These are phyloP conservation scores for Sebastes flavidus DNA, from an alignment of 2,797 vertebrate genomes.

Conservation along the genomic window DNA sequence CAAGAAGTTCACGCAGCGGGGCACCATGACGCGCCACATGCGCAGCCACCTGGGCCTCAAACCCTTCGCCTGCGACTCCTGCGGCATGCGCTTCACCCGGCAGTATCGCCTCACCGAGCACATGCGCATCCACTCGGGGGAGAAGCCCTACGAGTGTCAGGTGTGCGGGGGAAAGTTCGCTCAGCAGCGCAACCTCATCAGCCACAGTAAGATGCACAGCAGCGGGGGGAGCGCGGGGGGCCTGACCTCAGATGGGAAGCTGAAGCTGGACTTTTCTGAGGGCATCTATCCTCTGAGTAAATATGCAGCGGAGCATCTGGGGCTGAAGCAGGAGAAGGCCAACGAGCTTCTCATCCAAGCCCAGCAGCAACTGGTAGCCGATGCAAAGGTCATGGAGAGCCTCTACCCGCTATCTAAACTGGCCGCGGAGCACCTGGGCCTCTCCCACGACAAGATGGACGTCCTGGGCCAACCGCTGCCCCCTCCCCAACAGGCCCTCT, in stretches of 20 bases:
- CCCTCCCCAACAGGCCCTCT: conserved; percentile 84
- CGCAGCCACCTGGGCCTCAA: conserved; percentile 98
- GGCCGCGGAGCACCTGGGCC: conserved; percentile 92
- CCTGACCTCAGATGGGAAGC: conserved; percentile 88
- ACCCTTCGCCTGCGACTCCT: conserved; percentile 97
- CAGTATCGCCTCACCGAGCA: conserved; percentile 99
- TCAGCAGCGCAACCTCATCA: conserved; percentile 99
- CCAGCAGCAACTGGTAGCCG: conserved; percentile 91
- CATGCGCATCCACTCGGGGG: conserved; percentile 99
- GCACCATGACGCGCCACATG: conserved; percentile 99
- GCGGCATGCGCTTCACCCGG: conserved; percentile 99
- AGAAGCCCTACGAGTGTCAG: conserved; percentile 99
- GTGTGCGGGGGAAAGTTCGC: conserved; percentile 99
- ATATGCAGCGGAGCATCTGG: conserved; percentile 94
- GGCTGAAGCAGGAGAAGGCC: conserved; percentile 94
- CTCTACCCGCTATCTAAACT: conserved; percentile 96
- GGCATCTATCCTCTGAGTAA: conserved; percentile 96
- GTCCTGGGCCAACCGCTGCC: conserved; percentile 88
- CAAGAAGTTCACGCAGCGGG: conserved; percentile 99
- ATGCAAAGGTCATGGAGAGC: conserved; percentile 94
- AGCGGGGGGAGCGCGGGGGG: conserved; percentile 81
- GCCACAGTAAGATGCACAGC: conserved; percentile 99
- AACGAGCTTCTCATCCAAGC: conserved; percentile 91
- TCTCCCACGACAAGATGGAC: conserved; percentile 94
- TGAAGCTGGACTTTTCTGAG: conserved; percentile 95